Conservation (phyloP, 2,888 invertebrate genomes). For the Polyommatus icarus region DNA sequence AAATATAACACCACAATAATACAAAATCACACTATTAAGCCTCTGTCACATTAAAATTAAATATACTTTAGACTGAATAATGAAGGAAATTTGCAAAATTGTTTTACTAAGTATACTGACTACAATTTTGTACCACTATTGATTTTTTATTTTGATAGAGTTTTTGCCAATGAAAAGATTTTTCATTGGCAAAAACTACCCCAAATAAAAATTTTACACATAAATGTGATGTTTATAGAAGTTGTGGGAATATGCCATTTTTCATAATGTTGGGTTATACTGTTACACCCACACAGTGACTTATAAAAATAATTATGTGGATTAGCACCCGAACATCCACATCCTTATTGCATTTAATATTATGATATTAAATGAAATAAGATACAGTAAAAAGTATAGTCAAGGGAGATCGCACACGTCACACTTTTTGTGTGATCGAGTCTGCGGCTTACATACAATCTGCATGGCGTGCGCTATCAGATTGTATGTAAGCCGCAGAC, state of each 20-base stretch:
- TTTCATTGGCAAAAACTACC: too few relatives aligned
- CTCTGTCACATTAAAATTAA: background rate
- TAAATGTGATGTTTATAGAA: too few relatives aligned
- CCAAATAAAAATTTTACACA: too few relatives aligned
- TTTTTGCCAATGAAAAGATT: too few relatives aligned
- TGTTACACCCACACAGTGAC: background rate
- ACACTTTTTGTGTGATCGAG: too few relatives aligned
- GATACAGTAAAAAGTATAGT: background rate
- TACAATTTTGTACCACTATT: background rate
- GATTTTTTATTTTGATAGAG: too few relatives aligned
- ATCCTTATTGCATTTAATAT: background rate
- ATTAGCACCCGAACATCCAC: background rate
- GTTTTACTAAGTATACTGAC: background rate
- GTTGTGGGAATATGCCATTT: too few relatives aligned
- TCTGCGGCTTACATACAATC: too few relatives aligned
- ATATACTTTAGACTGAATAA: background rate
- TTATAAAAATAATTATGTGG: background rate
- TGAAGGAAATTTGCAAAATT: background rate
- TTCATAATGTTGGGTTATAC: background rate
- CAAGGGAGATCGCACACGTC: background rate
- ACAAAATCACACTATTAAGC: constrained; percentile 16
- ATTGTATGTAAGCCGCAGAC: too few relatives aligned
- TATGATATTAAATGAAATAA: background rate
- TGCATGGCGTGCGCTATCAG: too few relatives aligned
- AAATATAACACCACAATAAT: constrained; percentile 8